Conservation (phyloP, 2,888 invertebrate genomes). For the Bembecia ichneumoniformis region DNA sequence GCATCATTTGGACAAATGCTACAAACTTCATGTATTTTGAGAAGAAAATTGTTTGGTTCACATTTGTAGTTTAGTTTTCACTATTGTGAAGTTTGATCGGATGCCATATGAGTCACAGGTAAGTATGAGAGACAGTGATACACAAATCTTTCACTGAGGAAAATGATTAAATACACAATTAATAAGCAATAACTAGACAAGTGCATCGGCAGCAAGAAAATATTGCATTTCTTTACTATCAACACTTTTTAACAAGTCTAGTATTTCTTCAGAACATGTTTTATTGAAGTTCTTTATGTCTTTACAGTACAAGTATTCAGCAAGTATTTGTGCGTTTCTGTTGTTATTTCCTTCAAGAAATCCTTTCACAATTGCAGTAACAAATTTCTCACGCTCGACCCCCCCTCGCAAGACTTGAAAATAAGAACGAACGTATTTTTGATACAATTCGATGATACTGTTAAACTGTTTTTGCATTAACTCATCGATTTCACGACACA, state of each 20-base stretch:
- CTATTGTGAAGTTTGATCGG: too few species aligned
- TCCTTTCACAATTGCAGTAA: slow-evolving; percentile 3
- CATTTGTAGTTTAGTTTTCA: too few species aligned
- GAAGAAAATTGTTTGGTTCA: too few species aligned
- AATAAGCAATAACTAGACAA: too few species aligned
- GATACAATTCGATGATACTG: slow-evolving; percentile 31
- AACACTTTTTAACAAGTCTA: not conserved
- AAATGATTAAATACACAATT: too few species aligned
- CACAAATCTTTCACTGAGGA: too few species aligned
- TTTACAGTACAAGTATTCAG: not conserved
- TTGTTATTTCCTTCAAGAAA: slow-evolving; percentile 8
- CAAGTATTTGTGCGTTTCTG: not conserved
- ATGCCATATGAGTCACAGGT: too few species aligned
- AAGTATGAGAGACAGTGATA: too few species aligned
- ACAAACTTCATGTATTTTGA: too few species aligned
- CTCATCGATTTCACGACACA: slow-evolving; percentile 26
- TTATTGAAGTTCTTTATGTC: not conserved
- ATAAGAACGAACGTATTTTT: slow-evolving; percentile 16
- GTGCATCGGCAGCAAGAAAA: not conserved
- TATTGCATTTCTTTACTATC: not conserved
- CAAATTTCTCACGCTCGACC: slow-evolving; percentile 6
- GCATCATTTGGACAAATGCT: too few species aligned
- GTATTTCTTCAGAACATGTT: not conserved
- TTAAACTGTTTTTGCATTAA: slow-evolving; percentile 28
- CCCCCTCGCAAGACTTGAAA: slow-evolving; percentile 12